Conservation (phyloP, 2,797 vertebrate genomes). For the Diceros bicornis region DNA sequence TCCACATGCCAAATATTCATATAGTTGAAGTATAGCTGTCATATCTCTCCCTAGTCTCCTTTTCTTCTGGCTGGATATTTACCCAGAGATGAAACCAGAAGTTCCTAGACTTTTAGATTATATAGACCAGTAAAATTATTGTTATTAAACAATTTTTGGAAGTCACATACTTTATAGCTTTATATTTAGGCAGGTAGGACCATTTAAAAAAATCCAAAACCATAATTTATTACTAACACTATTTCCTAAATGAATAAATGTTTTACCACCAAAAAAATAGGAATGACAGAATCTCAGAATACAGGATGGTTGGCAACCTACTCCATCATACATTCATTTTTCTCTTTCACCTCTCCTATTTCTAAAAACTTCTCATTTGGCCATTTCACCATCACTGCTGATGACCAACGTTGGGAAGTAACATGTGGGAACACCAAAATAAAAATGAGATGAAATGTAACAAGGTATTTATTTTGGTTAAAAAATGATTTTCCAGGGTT, state of each 20-base stretch:
- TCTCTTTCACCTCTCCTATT: background rate
- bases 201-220: background rate
- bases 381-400: background rate
- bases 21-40: background rate
- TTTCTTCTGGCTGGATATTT: background rate
- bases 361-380: background rate
- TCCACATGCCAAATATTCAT: background rate
- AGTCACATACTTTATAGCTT: background rate
- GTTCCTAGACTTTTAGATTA: background rate
- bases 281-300: background rate
- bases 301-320: background rate
- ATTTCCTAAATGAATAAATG: slow-evolving; percentile 1
- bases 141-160: background rate
- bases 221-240: background rate
- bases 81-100: background rate
- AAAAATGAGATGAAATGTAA: background rate
- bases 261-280: background rate
- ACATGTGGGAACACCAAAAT: background rate
- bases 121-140: background rate
- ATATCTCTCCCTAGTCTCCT: background rate
- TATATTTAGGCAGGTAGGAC: slow-evolving; percentile 35
- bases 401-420: background rate
- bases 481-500: slow-evolving; percentile 5
- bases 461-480: background rate
- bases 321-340: background rate